phyloP scores from a whole-genome alignment of 1,140 invertebrate genomes.

The Brevipalpus yothersi region DNA sequence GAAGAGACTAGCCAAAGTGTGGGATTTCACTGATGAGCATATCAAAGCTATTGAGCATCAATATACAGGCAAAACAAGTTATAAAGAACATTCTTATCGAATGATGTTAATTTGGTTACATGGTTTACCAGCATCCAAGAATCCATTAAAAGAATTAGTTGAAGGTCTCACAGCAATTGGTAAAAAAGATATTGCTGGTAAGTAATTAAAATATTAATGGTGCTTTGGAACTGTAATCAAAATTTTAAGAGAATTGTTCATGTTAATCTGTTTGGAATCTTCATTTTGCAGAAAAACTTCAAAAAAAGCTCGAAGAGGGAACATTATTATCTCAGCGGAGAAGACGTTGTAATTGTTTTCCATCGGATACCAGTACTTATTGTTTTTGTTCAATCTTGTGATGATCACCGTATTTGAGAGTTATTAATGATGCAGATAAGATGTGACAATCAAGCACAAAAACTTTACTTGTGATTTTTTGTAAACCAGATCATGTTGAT shows the following conservation, averaged over 20 bases:
- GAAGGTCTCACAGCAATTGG: constrained; percentile 33
- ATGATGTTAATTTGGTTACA: constrained; percentile 43
- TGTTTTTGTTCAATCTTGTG: background rate
- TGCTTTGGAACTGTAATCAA: background rate
- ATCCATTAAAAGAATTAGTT: constrained; percentile 34
- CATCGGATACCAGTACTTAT: background rate
- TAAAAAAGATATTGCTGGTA: constrained; percentile 32
- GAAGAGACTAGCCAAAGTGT: constrained; percentile 39
- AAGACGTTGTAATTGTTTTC: background rate
- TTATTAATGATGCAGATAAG: too few species aligned
- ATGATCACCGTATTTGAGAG: background rate
- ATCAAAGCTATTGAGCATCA: constrained; percentile 46
- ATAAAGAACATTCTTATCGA: constrained; percentile 43
- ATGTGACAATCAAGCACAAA: too few species aligned
- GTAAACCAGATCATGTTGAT: too few species aligned
- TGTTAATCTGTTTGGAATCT: background rate
- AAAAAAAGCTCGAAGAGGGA: constrained; percentile 13
- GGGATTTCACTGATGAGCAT: constrained; percentile 44
- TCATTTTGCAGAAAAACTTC: constrained; percentile 11
- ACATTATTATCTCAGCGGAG: background rate
- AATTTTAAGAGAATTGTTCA: background rate
- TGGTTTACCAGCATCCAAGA: constrained; percentile 31
- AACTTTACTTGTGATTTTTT: too few species aligned
- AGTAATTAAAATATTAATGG: background rate
- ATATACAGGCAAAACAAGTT: constrained; percentile 44